Evolutionary conservation across 2,888 invertebrate species (phyloP), one percentile per base, ranked within the genome.

Genomic region (Cartodere bifasciata): DNA sequence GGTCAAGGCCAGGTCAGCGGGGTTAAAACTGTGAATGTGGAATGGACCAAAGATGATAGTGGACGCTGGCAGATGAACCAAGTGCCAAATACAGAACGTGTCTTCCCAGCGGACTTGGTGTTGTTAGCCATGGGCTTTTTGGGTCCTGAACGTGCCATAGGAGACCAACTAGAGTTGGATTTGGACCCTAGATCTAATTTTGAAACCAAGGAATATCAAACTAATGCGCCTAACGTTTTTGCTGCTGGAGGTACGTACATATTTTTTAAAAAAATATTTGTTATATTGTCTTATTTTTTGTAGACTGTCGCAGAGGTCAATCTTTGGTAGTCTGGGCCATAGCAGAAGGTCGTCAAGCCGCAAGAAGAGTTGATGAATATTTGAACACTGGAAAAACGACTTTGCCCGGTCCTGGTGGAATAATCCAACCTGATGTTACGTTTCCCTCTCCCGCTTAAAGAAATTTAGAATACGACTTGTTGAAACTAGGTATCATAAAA

Each of bases 321-420:
- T 95, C 95, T 0, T 67, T 98, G 34, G 94, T 98, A 3, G 98
- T 98, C 5, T 97, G 95, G 90, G 98, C 97, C 12, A 98, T 98
- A 41, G 72, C 87, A 0, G 98, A 98, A 60, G 98, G 98, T 2
- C 72, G 98, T n/a, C 95, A 92, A 62, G 95, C 94, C 5, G 98
- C 98, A 9, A 68, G 92, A 23, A 85, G 90, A 46, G 81, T 97
- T 2, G 98, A 98, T 58, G 66, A 78, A 31, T 82, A 74, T 60
- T 72, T 98, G 10, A 75, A 75, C 49, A 70, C 72, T 26, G 74
- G 73, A n/a, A 64, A 65, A 16, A 87, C 92, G 4, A 72, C 75
- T 4, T 68, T 98, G 32, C 92, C 97, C 3, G 92, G 90, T 12
- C 81, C 87, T 2, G 97, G 97, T 16, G 97, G 95, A 10, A 80